Evolutionary conservation across 2,888 invertebrate genomes (phyloP).

Genomic region (Dryomyza anilis): DNA sequence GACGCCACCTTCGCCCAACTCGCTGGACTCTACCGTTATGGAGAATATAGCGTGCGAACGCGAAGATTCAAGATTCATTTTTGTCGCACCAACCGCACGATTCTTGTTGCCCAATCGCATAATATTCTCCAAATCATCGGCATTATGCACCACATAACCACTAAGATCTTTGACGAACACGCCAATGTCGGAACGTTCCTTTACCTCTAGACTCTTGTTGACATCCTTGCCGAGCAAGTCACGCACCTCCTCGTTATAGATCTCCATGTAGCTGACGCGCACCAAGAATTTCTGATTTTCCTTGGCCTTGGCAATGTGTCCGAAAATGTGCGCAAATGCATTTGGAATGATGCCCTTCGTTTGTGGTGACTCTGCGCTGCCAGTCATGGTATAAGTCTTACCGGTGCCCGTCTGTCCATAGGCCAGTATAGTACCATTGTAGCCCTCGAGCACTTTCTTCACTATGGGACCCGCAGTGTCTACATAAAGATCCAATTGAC

Average conservation of each 20-base stretch:
- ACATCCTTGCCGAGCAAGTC: slow-evolving; percentile 92
- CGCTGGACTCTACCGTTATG: slow-evolving; percentile 95
- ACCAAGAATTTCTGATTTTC: slow-evolving; percentile 96
- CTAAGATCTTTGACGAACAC: slow-evolving; percentile 98
- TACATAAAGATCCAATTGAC: slow-evolving; percentile 90
- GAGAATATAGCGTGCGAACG: slow-evolving; percentile 98
- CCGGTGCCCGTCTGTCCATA: slow-evolving; percentile 96
- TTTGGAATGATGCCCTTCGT: slow-evolving; percentile 96
- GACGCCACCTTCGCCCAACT: slow-evolving; percentile 78
- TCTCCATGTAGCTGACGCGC: slow-evolving; percentile 96
- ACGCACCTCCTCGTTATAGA: slow-evolving; percentile 98
- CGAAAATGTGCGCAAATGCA: slow-evolving; percentile 98
- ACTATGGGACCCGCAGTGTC: slow-evolving; percentile 96
- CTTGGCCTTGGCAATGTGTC: slow-evolving; percentile 92
- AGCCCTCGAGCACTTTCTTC: slow-evolving; percentile 93
- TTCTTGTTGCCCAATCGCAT: slow-evolving; percentile 97
- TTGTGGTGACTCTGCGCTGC: slow-evolving; percentile 84
- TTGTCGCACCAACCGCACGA: slow-evolving; percentile 87
- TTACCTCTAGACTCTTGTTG: slow-evolving; percentile 84
- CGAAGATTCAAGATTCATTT: slow-evolving; percentile 97
- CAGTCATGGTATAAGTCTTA: slow-evolving; percentile 99
- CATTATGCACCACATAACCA: slow-evolving; percentile 96
- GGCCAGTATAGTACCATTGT: slow-evolving; percentile 92
- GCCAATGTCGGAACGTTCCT: slow-evolving; percentile 91
- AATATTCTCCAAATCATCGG: slow-evolving; percentile 91